phyloP scores from a whole-genome alignment of 2,113 vertebrate genomes.

The Callaeas wilsoni region DNA sequence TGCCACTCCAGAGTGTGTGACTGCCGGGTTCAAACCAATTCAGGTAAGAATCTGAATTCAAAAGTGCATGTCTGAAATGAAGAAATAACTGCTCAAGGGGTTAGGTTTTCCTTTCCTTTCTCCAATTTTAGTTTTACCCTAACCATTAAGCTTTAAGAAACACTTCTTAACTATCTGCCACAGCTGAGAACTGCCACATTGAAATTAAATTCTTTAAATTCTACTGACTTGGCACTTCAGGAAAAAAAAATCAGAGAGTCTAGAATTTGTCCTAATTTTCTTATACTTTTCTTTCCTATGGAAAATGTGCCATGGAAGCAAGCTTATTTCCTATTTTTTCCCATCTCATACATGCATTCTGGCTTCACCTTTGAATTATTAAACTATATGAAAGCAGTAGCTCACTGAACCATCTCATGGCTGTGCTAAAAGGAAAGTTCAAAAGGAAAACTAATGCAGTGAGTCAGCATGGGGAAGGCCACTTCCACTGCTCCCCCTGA shows the following conservation, averaged over 20 bases:
- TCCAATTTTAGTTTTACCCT: background rate
- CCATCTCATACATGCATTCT: background rate
- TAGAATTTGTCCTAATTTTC: background rate
- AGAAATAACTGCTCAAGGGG: background rate
- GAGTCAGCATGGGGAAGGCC: background rate
- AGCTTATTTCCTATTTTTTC: background rate
- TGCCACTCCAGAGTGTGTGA: background rate
- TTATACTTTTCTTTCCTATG: background rate
- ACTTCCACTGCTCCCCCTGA: background rate
- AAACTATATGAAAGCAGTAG: background rate
- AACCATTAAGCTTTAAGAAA: background rate
- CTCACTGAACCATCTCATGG: background rate
- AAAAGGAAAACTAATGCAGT: background rate
- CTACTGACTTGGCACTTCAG: background rate
- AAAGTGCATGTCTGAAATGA: rapidly evolving
- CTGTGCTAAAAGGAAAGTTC: background rate
- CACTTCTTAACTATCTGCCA: background rate
- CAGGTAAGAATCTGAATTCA: background rate
- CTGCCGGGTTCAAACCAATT: background rate
- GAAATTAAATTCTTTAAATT: background rate
- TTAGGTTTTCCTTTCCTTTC: background rate
- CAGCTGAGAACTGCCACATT: background rate
- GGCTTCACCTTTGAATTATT: background rate
- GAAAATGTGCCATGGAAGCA: background rate
- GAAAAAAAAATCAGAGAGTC: background rate